These are phyloP conservation scores for Troglohyphantes excavatus DNA, from an alignment of 2,888 invertebrate species.

Conservation along the genomic window DNA sequence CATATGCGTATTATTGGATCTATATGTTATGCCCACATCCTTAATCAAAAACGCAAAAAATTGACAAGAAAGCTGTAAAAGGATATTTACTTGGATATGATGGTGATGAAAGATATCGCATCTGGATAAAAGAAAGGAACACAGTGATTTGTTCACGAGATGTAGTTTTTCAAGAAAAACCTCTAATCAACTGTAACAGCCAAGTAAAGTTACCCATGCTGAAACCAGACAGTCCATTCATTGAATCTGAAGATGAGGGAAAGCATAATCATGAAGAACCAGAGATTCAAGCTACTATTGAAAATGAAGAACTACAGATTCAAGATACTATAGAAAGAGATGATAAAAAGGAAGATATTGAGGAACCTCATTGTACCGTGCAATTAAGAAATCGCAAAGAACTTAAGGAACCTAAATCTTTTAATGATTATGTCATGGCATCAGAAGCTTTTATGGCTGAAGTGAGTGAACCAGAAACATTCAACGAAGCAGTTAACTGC, in stretches of 20 bases:
- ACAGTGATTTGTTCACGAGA: conserved; percentile 26
- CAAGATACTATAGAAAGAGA: neutral
- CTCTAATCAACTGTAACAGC: conserved; percentile 6
- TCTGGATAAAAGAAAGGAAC: conserved; percentile 13
- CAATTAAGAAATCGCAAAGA: conserved; percentile 14
- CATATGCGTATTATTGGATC: conserved; percentile 67
- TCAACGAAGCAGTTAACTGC: conserved; percentile 52
- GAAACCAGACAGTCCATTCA: neutral
- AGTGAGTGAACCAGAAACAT: conserved; percentile 34
- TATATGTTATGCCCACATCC: conserved; percentile 47
- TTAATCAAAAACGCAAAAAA: conserved; percentile 36
- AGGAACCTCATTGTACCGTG: neutral
- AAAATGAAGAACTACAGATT: neutral
- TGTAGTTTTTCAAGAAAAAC: conserved; percentile 50
- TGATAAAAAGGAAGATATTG: neutral
- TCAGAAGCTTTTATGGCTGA: conserved; percentile 24
- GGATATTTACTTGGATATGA: conserved; percentile 56
- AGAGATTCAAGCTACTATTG: neutral
- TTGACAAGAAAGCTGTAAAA: conserved; percentile 66
- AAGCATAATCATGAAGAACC: neutral
- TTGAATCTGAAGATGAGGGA: neutral
- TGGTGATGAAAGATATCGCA: conserved; percentile 43
- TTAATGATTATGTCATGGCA: conserved; percentile 40
- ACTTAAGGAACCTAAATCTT: conserved; percentile 24
- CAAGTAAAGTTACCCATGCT: conserved; percentile 5